A percentile compares a stretch with the other conserved stretches of the same genome.
Conservation (phyloP, 2,797 vertebrate genomes). For the Typhlichthys subterraneus region DNA sequence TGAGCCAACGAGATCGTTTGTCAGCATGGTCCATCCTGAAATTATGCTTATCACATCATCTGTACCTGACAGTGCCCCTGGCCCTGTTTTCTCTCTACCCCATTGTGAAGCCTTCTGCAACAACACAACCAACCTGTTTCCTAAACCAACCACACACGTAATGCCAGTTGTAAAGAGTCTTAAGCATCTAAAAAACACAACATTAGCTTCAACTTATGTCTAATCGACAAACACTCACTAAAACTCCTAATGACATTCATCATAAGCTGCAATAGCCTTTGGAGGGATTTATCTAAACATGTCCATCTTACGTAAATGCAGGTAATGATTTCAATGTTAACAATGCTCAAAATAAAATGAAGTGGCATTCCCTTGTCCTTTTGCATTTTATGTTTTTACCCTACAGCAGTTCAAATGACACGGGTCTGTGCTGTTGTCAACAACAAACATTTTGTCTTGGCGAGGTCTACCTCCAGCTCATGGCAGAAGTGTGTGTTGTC, state of each 20-base stretch:
- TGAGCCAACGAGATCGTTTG: constrained; percentile 12
- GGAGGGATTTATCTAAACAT: constrained; percentile 47
- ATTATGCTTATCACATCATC: constrained; percentile 44
- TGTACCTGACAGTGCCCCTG: constrained; percentile 39
- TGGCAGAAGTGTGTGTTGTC: constrained; percentile 26
- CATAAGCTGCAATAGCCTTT: constrained; percentile 40
- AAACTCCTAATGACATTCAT: constrained; percentile 24
- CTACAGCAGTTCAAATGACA: constrained; percentile 16
- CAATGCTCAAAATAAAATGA: constrained; percentile 64
- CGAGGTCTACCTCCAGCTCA: constrained; percentile 14
- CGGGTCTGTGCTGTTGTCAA: not conserved
- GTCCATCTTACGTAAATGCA: constrained; percentile 33
- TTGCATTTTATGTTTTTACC: constrained; percentile 38
- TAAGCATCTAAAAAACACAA: not conserved
- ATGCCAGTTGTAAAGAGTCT: constrained; percentile 3
- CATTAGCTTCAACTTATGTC: constrained; percentile 28
- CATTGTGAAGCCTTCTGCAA: constrained; percentile 68
- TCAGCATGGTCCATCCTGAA: constrained; percentile 30
- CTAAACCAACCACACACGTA: constrained; percentile 32
- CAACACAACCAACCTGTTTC: constrained; percentile 57
- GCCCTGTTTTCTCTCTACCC: constrained; percentile 38
- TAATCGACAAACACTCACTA: constrained; percentile 22
- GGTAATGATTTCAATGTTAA: constrained; percentile 41
- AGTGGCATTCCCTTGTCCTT: constrained; percentile 20
- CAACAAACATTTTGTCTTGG: not conserved